A percentile compares a stretch with the other conserved stretches of the same genome.
phyloP scores from a whole-genome alignment of 2,113 vertebrate species.

The Noctilio leporinus region DNA sequence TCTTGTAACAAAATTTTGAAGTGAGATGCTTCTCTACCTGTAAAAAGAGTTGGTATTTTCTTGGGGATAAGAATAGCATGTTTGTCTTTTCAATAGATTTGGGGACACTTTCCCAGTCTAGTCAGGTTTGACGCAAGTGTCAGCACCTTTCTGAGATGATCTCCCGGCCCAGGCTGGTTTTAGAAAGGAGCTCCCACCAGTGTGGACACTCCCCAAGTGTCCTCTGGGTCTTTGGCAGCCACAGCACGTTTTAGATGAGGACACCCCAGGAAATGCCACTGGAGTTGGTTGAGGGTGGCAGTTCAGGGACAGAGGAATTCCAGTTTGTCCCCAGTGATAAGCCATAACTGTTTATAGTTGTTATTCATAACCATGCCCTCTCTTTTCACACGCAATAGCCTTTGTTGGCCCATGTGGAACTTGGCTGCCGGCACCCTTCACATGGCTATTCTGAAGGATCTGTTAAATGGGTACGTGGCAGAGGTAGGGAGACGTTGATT shows the following conservation, averaged over 20 bases:
- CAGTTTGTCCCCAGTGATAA: not conserved
- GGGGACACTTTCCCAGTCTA: not conserved
- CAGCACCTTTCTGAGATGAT: not conserved
- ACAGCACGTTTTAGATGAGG: not conserved
- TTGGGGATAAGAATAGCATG: conserved; percentile 25
- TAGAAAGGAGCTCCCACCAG: not conserved
- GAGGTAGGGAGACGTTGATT: not conserved
- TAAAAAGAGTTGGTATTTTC: conserved; percentile 41
- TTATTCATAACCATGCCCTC: not conserved
- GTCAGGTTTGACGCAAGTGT: not conserved
- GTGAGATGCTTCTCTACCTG: not conserved
- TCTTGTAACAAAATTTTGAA: not conserved
- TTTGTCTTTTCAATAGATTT: conserved; percentile 35
- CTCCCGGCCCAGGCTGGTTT: not conserved
- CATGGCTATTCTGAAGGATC: not conserved
- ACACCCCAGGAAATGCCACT: not conserved
- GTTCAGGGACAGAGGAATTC: not conserved
- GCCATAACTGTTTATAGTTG: not conserved
- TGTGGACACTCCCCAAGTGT: not conserved
- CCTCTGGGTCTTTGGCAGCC: conserved; percentile 18
- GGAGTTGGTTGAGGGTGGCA: conserved; percentile 39
- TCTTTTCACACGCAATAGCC: not conserved
- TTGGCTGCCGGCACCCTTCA: not conserved
- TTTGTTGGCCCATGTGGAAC: not conserved
- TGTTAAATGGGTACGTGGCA: not conserved